Evolutionary conservation across 2,113 vertebrate species (phyloP), one percentile per base, ranked within the genome.

Genomic region (Datnioides undecimradiatus): DNA sequence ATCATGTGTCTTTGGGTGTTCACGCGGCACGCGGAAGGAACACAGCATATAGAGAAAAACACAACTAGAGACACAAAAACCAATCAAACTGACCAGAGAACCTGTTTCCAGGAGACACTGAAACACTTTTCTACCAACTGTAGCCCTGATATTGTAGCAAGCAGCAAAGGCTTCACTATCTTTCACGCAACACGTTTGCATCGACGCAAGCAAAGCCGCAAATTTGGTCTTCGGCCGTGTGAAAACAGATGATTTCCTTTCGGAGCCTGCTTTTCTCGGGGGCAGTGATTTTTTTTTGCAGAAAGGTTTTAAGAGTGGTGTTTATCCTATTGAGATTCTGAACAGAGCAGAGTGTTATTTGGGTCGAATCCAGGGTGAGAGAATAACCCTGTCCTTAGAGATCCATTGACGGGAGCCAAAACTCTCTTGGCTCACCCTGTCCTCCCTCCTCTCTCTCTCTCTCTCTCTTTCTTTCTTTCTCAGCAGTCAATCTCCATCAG

Each of bases 341-440:
- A 67, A 36, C 46, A 76, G 40, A 48, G 27, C 71, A 40, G 54
- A 33, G 54, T 36, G 65, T 59, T 62, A 41, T 45, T 59, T 57
- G 72, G 34, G 40, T 73, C n/a, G 57, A 43, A 73, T 70, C 64
- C 73, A 48, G 34, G 58, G 16, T 59, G 49, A 73, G 83, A 59
- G 57, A 77, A 76, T 23, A 60, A 29, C 46, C n/a, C 46, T 46
- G 62, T 73, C 73, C 25, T 60, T 14, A 60, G 33, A 67, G 52
- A 31, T 36, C 46, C 66, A 72, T 59, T 80, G 46, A 66, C 10
- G 5, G n/a, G 12, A 64, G 62, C 73, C 73, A 57, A 48, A 41
- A 57, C 76, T 51, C 43, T 67, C 23, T 29, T 6, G 19, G 59
- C 43, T 62, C 36, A 36, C 8, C 21, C 29, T 16, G 31, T 17